Base-by-base conservation (phyloP, 2,797 vertebrate genomes). In the Dendrocincla fuliginosa region DNA sequence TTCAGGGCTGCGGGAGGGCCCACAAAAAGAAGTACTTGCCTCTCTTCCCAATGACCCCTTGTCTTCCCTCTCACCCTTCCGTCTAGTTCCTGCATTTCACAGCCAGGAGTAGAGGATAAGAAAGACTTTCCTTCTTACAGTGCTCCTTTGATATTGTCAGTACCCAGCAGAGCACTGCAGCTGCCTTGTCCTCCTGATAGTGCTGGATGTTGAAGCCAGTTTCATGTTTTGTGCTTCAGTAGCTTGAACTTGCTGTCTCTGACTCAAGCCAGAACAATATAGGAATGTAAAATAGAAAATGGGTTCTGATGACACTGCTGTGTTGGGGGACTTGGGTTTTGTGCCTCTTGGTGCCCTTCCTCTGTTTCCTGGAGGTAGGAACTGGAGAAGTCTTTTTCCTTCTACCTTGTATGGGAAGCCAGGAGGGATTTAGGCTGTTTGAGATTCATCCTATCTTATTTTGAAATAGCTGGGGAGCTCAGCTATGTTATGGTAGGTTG, bases 381-480 rank as follows among this genome's bases (percentile, higher is more conserved):
- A 42, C 5, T 6, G 32, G n/a, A 68, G 24, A 46, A 14, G 1
- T 19, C 57, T 59, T 44, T 60, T 75, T 27, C 6, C 20, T 41
- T 70, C 39, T 67, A 0, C 7, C 70, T 65, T 47, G 57, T 19
- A 27, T 77, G 27, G 33, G 11, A 53, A 65, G 47, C 11, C 10
- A 16, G 35, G 35, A 16, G 12, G 32, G 30, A 18, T 76, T 83
- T 70, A 63, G 59, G 23, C 47, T 67, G 24, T 65, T 76, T 53
- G 65, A 84, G 59, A 64, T 1, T 1, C 0, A 0, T 56, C 6
- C 25, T 33, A 0, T 44, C 49, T 67, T 49, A 24, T 32, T 71
- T 44, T 82, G 78, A 87, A 55, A 37, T 16, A 64, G 23, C 28
- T 79, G 5, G 57, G 25, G 9, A 55, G 64, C 42, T 73, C 10